Conservation (phyloP, 2,888 invertebrate species). For the Smittia aterrima region DNA sequence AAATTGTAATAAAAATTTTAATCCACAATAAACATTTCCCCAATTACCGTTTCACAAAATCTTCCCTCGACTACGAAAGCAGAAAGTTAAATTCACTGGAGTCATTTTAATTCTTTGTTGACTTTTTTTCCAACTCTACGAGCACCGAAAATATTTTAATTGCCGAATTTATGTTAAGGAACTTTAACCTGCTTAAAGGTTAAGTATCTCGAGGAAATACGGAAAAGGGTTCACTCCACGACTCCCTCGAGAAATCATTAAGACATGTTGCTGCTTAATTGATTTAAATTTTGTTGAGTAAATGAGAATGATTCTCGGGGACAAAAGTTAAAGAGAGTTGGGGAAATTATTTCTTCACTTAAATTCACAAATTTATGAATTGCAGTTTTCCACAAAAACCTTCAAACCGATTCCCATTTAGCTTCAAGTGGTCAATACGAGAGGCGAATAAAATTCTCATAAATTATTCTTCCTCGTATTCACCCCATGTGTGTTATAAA, state of each 20-base stretch:
- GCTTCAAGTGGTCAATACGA: slow-evolving; percentile 33
- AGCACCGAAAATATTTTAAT: slow-evolving; percentile 31
- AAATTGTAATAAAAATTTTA: not conserved
- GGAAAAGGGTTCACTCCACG: slow-evolving; percentile 28
- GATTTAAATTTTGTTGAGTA: slow-evolving; percentile 17
- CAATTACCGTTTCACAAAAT: not conserved
- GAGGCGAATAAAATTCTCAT: slow-evolving; percentile 36
- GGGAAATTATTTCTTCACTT: too few relatives aligned
- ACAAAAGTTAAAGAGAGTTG: not conserved
- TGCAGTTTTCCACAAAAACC: not conserved
- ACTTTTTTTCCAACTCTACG: slow-evolving; percentile 10
- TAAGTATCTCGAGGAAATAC: slow-evolving; percentile 16
- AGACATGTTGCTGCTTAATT: slow-evolving; percentile 22
- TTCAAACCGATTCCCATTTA: not conserved
- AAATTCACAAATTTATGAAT: slow-evolving; percentile 2
- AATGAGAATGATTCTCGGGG: not conserved
- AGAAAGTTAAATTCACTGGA: slow-evolving; percentile 19
- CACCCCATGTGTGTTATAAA: slow-evolving; percentile 38
- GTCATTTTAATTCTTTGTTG: slow-evolving; percentile 32
- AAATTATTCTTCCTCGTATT: slow-evolving; percentile 31
- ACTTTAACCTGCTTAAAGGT: slow-evolving; percentile 32
- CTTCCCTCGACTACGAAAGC: not conserved
- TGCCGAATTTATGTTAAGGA: slow-evolving; percentile 32
- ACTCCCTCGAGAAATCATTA: slow-evolving; percentile 41
- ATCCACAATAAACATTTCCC: slow-evolving; percentile 3